phyloP scores from a whole-genome alignment of 2,113 vertebrate species.

The Oryzias melastigma region DNA sequence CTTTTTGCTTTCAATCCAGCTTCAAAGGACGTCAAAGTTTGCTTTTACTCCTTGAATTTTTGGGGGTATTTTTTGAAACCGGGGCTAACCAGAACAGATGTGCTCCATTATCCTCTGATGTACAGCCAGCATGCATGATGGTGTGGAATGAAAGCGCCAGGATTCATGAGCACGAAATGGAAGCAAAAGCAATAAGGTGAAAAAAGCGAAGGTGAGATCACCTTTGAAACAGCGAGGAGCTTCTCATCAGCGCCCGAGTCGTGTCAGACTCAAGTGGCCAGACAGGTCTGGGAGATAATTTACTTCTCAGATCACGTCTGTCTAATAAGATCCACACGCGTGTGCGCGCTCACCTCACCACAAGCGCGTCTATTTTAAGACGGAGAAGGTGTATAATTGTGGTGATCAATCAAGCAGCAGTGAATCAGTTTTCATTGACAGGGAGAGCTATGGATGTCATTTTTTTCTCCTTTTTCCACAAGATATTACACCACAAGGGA shows the following conservation, averaged over 20 bases:
- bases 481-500: slow-evolving; percentile 19
- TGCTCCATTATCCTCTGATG: slow-evolving; percentile 42
- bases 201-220: slow-evolving; percentile 15
- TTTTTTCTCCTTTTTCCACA: slow-evolving; percentile 10
- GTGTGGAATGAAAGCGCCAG: slow-evolving; percentile 22
- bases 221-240: slow-evolving; percentile 3
- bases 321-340: slow-evolving; percentile 15
- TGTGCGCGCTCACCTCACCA: slow-evolving; percentile 6
- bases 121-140: slow-evolving; percentile 44
- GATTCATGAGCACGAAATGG: slow-evolving; percentile 45
- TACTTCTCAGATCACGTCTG: slow-evolving; percentile 15
- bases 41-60: too few species aligned
- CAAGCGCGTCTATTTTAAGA: slow-evolving; percentile 46
- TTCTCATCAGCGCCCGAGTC: background rate
- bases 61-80: slow-evolving; percentile 11
- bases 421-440: slow-evolving; percentile 43
- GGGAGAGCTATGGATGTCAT: slow-evolving; percentile 11
- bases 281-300: slow-evolving; percentile 25
- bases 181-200: slow-evolving; percentile 33
- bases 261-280: slow-evolving; percentile 27
- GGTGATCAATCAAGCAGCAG: slow-evolving; percentile 45
- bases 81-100: slow-evolving; percentile 44
- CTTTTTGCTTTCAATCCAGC: too few species aligned
- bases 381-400: slow-evolving; percentile 51
- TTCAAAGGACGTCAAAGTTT: too few species aligned